Percentiles rank a stretch among this genome's conserved stretches.
Evolutionary conservation across 2,113 vertebrate genomes (phyloP).

Genomic region (Podilymbus podiceps): DNA sequence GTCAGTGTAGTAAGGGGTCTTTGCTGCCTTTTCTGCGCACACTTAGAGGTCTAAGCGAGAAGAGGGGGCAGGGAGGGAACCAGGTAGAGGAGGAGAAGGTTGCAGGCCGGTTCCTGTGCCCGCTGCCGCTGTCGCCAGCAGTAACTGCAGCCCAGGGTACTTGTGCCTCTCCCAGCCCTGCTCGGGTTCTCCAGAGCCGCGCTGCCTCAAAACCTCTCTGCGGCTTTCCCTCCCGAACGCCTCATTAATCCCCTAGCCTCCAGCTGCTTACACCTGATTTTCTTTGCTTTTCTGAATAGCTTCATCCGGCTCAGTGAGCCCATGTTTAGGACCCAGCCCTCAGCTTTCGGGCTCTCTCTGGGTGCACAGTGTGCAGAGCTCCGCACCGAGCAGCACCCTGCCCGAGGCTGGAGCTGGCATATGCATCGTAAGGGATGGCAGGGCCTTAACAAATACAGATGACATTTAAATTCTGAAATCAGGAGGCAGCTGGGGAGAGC

Average conservation of each 20-base stretch:
- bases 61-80: neutral
- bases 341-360: neutral
- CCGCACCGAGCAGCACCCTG: neutral
- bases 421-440: neutral
- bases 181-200: neutral
- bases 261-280: slow-evolving; percentile 33
- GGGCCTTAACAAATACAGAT: neutral
- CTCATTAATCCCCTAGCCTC: slow-evolving; percentile 30
- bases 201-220: neutral
- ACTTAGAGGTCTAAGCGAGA: neutral
- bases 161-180: neutral
- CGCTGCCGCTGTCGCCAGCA: neutral
- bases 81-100: neutral
- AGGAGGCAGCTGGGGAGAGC: neutral
- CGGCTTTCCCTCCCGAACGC: neutral
- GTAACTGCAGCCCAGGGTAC: neutral
- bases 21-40: neutral
- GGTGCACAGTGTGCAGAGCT: neutral
- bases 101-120: neutral
- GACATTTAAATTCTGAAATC: slow-evolving; percentile 33
- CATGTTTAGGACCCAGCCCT: neutral
- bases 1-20: neutral
- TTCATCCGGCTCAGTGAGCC: slow-evolving; percentile 34
- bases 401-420: neutral
- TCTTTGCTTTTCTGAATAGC: neutral